phyloP scores from a whole-genome alignment of 1,140 invertebrate genomes.

The Ips typographus region DNA sequence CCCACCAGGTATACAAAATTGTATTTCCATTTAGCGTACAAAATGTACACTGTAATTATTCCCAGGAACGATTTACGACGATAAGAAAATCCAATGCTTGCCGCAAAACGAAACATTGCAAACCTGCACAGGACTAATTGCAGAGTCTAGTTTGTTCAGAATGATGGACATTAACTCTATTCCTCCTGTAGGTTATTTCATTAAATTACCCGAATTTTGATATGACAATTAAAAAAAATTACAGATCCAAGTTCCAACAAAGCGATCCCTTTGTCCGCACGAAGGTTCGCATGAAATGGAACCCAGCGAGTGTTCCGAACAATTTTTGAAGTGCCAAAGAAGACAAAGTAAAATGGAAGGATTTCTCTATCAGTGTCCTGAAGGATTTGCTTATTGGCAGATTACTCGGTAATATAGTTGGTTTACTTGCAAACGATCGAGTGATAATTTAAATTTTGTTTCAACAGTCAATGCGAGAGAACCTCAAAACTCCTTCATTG shows the following conservation, averaged over 20 bases:
- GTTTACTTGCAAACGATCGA: no score
- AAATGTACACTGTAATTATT: neutral
- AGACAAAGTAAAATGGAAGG: slow-evolving; percentile 61
- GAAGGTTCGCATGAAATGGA: slow-evolving; percentile 70
- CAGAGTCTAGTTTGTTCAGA: slow-evolving; percentile 57
- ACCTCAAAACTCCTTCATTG: slow-evolving; percentile 62
- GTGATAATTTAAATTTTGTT: no score
- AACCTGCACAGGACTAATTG: slow-evolving; percentile 59
- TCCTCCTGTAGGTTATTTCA: slow-evolving; percentile 59
- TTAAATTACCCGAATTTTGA: no score
- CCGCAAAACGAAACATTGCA: slow-evolving; percentile 58
- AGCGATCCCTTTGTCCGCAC: slow-evolving; percentile 62
- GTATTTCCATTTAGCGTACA: neutral
- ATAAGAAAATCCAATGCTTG: slow-evolving; percentile 70
- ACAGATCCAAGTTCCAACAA: slow-evolving; percentile 61
- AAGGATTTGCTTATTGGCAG: slow-evolving; percentile 73
- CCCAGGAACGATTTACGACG: slow-evolving; percentile 68
- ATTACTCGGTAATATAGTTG: slow-evolving; percentile 57
- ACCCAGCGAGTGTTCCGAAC: slow-evolving; percentile 64
- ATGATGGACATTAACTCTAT: slow-evolving; percentile 56
- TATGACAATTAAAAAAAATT: no score
- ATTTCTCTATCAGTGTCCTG: slow-evolving; percentile 73
- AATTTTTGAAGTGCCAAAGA: slow-evolving; percentile 72
- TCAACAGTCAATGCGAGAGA: slow-evolving; percentile 64
- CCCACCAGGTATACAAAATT: slow-evolving; percentile 58